Percentiles rank a stretch among this genome's conserved stretches.
Conservation (phyloP, 1,140 invertebrate species). For the Artemia franciscana region DNA sequence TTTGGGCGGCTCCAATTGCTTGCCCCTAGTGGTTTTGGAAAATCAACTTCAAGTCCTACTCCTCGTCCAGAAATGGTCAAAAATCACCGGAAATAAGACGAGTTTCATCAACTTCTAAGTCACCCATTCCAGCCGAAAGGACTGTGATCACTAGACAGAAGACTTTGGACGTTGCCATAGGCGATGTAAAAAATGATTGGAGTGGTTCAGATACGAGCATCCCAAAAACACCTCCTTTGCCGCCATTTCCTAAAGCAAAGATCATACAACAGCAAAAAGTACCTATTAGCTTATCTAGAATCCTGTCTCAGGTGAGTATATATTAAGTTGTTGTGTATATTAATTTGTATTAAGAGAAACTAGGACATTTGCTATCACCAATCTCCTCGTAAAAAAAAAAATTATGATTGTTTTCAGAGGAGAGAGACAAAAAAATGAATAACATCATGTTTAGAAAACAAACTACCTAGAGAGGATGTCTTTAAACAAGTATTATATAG, state of each 20-base stretch:
- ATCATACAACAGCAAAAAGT: background rate
- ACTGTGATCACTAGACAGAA: background rate
- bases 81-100: background rate
- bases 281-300: background rate
- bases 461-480: too few species aligned
- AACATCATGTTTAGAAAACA: too few species aligned
- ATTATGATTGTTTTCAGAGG: too few species aligned
- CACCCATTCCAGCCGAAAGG: background rate
- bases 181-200: background rate
- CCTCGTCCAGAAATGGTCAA: constrained; percentile 3
- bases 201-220: background rate
- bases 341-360: too few species aligned
- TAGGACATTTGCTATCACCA: too few species aligned
- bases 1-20: background rate
- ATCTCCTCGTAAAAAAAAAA: too few species aligned
- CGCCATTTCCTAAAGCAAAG: background rate
- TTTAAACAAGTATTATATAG: too few species aligned
- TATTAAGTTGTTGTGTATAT: too few species aligned
- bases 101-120: background rate
- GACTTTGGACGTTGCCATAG: background rate
- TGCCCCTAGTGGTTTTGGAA: background rate
- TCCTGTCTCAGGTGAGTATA: background rate
- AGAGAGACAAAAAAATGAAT: too few species aligned
- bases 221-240: background rate
- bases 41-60: background rate